Evolutionary conservation across 2,797 vertebrate species (phyloP), one percentile per base, ranked within the genome.

Genomic region (Tapirus indicus): DNA sequence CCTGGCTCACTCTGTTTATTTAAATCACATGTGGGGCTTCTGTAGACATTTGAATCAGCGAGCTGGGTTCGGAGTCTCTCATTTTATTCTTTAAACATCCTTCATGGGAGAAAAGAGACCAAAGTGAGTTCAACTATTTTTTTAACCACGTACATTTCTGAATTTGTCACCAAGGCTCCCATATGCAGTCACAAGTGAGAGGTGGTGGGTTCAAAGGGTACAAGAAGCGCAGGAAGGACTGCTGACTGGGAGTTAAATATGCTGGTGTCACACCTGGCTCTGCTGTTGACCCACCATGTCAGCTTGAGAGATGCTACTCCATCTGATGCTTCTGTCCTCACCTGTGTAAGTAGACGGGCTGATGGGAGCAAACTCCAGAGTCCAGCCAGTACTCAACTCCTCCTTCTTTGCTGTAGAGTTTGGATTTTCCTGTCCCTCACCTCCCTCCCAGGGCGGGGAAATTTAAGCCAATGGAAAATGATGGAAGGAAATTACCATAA

Each of bases 261-360:
- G 16, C n/a, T 25, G 69, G 62, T 35, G 9, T 58, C 5, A 0
- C 0, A 9, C 27, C 68, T n/a, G 44, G 14, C 66, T 56, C 68
- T 29, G 74, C 58, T 4, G n/a, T 20, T 21, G 47, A 56, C 35
- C 21, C 7, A 6, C 35, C 12, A 21, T 0, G 7, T 41, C 32
- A 0, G 14, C 0, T 21, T 0, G 21, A 11, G 79, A 47, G 47
- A 27, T 9, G 35, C 38, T 6, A 47, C 6, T 8, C 1, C 11
- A 1, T 6, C 47, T 0, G 64, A 35, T 0, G 5, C 32, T 17
- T 4, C 54, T 35, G 23, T 60, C 54, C 52, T 72, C n/a, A 3
- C 32, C 13, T 1, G 0, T n/a, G 38, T 60, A 6, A 9, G 2
- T 6, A 25, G 7, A 0, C 13, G 38, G 69, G 27, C 49, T 25